phyloP scores from a whole-genome alignment of 2,113 vertebrate species.

The Sakesphorus luctuosus region DNA sequence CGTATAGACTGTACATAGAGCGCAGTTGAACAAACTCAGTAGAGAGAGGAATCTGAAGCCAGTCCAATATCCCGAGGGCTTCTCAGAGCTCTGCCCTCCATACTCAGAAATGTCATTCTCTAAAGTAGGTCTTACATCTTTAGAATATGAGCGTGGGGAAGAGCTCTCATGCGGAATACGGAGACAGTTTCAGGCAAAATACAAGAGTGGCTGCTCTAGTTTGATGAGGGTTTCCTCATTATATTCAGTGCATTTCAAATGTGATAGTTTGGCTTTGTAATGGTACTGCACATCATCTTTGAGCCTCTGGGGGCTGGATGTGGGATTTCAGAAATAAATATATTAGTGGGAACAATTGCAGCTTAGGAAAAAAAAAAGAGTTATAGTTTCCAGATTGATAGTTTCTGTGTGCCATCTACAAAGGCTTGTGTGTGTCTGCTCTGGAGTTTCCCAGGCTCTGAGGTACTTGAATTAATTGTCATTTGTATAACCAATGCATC shows the following conservation, averaged over 20 bases:
- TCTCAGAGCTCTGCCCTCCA: conserved; percentile 47
- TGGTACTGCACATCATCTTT: background rate
- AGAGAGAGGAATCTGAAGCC: conserved; percentile 11
- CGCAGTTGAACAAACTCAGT: background rate
- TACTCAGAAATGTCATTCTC: background rate
- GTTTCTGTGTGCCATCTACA: conserved; percentile 4
- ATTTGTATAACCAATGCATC: conserved; percentile 37
- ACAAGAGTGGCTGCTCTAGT: conserved; percentile 26
- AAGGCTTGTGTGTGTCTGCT: conserved; percentile 16
- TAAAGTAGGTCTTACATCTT: conserved; percentile 50
- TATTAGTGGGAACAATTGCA: background rate
- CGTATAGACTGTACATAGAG: background rate
- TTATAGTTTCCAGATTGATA: background rate
- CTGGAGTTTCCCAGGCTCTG: conserved; percentile 49
- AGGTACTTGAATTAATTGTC: conserved; percentile 50
- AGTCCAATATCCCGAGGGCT: background rate
- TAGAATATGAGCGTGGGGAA: conserved; percentile 11
- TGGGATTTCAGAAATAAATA: conserved; percentile 52
- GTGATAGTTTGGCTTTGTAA: conserved; percentile 29
- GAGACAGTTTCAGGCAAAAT: conserved; percentile 45
- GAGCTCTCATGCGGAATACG: conserved; percentile 25
- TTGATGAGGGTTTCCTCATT: conserved; percentile 53
- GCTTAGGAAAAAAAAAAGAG: background rate
- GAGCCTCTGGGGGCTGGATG: background rate
- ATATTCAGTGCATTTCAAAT: conserved; percentile 13